A percentile compares a stretch with the other conserved stretches of the same genome.
Conservation (phyloP, 2,797 vertebrate genomes). For the Scolopax bukidnonensis region DNA sequence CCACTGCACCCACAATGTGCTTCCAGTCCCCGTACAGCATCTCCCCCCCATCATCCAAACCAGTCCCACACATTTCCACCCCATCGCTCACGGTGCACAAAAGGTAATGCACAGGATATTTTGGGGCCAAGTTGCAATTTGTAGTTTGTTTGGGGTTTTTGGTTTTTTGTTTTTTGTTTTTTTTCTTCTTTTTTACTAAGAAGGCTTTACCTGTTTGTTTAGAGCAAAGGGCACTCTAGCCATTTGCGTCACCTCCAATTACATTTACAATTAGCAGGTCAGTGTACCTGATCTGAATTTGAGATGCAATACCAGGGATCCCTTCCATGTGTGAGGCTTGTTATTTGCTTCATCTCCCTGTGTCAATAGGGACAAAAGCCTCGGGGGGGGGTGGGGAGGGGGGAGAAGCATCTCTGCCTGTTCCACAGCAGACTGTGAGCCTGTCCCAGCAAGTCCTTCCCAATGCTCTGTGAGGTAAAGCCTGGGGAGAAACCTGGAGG, state of each 20-base stretch:
- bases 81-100: background rate
- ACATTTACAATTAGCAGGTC: background rate
- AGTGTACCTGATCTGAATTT: background rate
- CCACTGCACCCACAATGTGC: rapidly evolving
- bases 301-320: background rate
- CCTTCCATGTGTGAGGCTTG: background rate
- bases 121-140: background rate
- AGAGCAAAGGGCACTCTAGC: background rate
- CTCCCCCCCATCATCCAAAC: background rate
- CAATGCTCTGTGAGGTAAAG: background rate
- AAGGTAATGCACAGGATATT: too few relatives aligned
- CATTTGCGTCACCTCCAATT: conserved; percentile 34
- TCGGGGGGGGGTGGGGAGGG: background rate
- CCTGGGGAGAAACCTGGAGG: background rate
- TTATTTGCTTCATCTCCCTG: background rate
- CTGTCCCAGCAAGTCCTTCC: background rate
- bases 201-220: conserved; percentile 13
- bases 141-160: background rate
- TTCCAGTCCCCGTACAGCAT: background rate
- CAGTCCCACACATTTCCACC: background rate
- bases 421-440: background rate
- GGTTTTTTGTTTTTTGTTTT: background rate
- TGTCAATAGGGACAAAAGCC: background rate
- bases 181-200: background rate
- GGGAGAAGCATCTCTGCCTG: background rate